A percentile compares a stretch with the other conserved stretches of the same genome.
Conservation (phyloP, 2,888 invertebrate species). For the Caenorhabditis becei region DNA sequence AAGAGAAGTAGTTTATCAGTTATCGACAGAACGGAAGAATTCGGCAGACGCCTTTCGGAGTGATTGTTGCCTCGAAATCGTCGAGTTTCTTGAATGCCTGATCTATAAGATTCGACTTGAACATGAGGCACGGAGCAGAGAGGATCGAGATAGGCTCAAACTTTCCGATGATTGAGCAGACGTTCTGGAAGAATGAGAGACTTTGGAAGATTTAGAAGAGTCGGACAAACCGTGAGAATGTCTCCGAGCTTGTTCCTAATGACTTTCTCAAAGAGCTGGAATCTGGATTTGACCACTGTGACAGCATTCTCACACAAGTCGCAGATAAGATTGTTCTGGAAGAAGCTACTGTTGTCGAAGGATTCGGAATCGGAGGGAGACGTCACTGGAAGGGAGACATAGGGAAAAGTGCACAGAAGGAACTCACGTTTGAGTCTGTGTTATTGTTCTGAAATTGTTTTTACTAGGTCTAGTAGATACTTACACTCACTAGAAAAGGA, state of each 20-base stretch:
- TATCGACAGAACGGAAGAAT: constrained; percentile 35
- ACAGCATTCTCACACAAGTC: constrained; percentile 37
- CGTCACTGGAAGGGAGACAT: not conserved
- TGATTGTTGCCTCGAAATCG: constrained; percentile 1
- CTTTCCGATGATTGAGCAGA: constrained; percentile 6
- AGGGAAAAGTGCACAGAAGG: not conserved
- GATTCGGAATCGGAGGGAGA: not conserved
- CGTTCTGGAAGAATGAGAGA: constrained; percentile 18
- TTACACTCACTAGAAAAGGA: constrained; percentile 35
- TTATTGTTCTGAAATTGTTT: constrained; percentile 24
- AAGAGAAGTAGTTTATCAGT: not conserved
- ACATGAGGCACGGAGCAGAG: constrained; percentile 1
- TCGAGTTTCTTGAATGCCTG: constrained; percentile 27
- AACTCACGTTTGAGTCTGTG: constrained; percentile 21
- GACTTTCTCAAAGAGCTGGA: constrained; percentile 18
- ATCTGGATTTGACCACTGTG: constrained; percentile 11
- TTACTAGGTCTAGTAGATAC: not conserved
- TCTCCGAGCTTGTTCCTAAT: not conserved
- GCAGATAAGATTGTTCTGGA: constrained; percentile 33
- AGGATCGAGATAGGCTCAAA: not conserved
- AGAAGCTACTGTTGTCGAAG: not conserved
- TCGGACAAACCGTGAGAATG: constrained; percentile 9
- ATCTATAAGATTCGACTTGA: constrained; percentile 23
- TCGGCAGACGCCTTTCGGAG: constrained; percentile 13
- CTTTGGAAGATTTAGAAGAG: not conserved